Evolutionary conservation across 2,888 invertebrate genomes (phyloP), one percentile per base, ranked within the genome.

Genomic region (Eremobia ochroleuca): DNA sequence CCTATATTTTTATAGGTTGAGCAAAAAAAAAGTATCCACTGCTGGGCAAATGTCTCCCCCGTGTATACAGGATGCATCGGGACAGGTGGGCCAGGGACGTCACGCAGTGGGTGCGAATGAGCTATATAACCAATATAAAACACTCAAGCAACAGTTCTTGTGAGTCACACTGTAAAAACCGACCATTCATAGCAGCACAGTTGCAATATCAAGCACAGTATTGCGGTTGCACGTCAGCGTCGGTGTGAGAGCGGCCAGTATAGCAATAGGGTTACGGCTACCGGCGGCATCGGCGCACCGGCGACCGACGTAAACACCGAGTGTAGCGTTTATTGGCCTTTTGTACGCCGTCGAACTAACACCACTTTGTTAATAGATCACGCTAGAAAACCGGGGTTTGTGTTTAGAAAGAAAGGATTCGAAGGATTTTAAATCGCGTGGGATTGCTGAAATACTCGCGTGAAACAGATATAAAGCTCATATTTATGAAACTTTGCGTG

Each of bases 191-290:
- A 72, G 15, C 37, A 31, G 49, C 46, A 72, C 18, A 58, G 40
- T 49, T 34, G n/a, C 55, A 25, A 46, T 64, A 67, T n/a, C 15
- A 25, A 43, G 28, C n/a, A 28, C 25, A 71, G 37, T 34, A 40
- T 55, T 67, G 62, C 55, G 31, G 62, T 68, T 18, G n/a, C 76
- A 75, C 76, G n/a, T 68, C 61, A 5, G 40, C 13, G 18, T 64
- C 80, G 84, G 87, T 89, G 87, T 88, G 72, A 87, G 4, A 59
- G 72, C 49, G 15, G 72, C 28, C 66, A 28, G 49, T 13, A 73
- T 62, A 77, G 83, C 73, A 85, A 87, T 80, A 75, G 77, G 65
- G 76, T 85, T 82, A 77, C 75, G 65, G 66, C 70, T 73, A 81
- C 79, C 76, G 52, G 11, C 43, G 37, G 31, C 65, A 58, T 62